Conservation (phyloP, 1,140 invertebrate genomes). For the Dendroctonus ponderosae region DNA sequence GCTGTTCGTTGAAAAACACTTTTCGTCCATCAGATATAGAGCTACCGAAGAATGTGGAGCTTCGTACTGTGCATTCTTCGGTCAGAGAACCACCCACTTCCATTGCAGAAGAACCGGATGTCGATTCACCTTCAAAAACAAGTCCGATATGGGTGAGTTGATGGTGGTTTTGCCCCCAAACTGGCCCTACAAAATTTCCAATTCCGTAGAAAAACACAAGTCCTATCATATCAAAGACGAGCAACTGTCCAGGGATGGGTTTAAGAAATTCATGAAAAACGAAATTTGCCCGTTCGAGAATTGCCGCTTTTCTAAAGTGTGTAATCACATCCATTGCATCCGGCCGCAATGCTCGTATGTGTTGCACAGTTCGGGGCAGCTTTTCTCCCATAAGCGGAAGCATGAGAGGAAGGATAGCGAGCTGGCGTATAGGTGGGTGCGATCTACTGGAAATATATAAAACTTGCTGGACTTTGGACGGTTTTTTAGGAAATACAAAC, state of each 20-base stretch:
- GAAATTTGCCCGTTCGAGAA: slow-evolving; percentile 88
- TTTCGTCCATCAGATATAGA: slow-evolving; percentile 50
- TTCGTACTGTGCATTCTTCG: slow-evolving; percentile 84
- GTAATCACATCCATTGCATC: slow-evolving; percentile 99
- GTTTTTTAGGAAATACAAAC: slow-evolving; percentile 66
- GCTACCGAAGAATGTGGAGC: slow-evolving; percentile 90
- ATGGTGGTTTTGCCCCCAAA: neutral
- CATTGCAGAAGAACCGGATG: slow-evolving; percentile 89
- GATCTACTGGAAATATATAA: neutral
- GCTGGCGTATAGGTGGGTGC: slow-evolving; percentile 60
- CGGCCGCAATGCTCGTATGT: slow-evolving; percentile 93
- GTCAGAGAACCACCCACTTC: slow-evolving; percentile 97
- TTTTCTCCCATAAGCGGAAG: slow-evolving; percentile 97
- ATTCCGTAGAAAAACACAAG: slow-evolving; percentile 90
- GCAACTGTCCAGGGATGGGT: slow-evolving; percentile 90
- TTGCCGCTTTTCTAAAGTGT: slow-evolving; percentile 90
- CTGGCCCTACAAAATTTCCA: too few relatives aligned
- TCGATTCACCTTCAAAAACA: slow-evolving; percentile 97
- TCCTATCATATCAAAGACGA: slow-evolving; percentile 98
- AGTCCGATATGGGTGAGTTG: slow-evolving; percentile 95
- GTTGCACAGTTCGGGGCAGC: slow-evolving; percentile 91
- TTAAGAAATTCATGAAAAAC: slow-evolving; percentile 98
- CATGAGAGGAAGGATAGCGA: slow-evolving; percentile 92
- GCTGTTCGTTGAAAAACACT: too few relatives aligned
- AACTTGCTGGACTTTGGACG: neutral